phyloP scores from a whole-genome alignment of 2,113 vertebrate genomes.

The Heterotilapia buettikoferi region DNA sequence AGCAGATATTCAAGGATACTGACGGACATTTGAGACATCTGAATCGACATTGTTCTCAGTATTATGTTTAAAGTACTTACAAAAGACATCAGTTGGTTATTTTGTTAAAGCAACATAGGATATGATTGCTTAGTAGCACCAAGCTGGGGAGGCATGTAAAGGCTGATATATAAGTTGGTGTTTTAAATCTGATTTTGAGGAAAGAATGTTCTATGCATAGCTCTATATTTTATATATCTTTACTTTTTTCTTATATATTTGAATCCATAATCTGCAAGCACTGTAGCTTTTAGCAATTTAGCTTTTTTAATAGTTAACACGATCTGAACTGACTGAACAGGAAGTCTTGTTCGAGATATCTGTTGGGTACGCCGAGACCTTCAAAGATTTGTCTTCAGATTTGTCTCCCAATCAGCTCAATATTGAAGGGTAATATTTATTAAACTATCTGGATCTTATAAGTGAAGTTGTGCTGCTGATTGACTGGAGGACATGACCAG shows the following conservation, averaged over 20 bases:
- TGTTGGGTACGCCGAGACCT: fast-evolving
- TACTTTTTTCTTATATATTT: not conserved
- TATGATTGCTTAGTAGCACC: not conserved
- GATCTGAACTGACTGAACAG: not conserved
- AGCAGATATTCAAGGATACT: not conserved
- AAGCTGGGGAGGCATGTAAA: not conserved
- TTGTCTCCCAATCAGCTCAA: not conserved
- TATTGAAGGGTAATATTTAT: not conserved
- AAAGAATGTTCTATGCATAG: not conserved
- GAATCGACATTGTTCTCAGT: not conserved
- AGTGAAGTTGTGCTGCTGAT: not conserved
- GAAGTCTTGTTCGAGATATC: not conserved
- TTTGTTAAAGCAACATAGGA: not conserved
- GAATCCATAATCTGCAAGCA: not conserved
- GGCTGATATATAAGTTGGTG: not conserved
- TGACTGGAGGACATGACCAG: not conserved
- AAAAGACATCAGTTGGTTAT: not conserved
- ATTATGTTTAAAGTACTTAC: not conserved
- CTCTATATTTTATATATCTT: not conserved
- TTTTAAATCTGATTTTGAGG: not conserved
- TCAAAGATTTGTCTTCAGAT: not conserved
- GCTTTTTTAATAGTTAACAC: not conserved
- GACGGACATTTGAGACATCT: not conserved
- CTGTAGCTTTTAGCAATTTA: not conserved
- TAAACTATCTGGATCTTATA: not conserved